Evolutionary conservation across 1,140 invertebrate species (phyloP).

Genomic region (Anoplolepis gracilipes): DNA sequence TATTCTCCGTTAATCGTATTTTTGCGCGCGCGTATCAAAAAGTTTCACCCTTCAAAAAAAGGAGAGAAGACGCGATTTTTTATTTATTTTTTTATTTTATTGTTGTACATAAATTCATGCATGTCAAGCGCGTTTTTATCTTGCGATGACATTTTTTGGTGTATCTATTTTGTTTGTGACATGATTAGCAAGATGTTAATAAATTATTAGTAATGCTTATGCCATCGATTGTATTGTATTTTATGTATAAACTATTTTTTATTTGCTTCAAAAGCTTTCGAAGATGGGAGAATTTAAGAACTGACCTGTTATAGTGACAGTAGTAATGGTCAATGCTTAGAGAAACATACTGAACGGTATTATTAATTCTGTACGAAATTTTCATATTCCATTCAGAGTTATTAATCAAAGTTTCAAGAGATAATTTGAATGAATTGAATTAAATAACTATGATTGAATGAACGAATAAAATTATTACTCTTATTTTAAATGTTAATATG

Average conservation of each 20-base stretch:
- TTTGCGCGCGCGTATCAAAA: constrained; percentile 23
- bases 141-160: neutral
- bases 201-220: neutral
- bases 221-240: neutral
- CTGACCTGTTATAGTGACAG: neutral
- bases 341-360: neutral
- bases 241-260: neutral
- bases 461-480: neutral
- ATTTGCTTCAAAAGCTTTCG: neutral
- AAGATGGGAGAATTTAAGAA: neutral
- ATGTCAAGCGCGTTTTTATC: neutral
- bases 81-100: neutral
- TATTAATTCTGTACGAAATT: neutral
- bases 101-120: neutral
- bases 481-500: neutral
- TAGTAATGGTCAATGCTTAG: neutral
- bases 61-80: neutral
- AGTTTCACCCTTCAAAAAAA: constrained; percentile 13
- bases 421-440: neutral
- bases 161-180: neutral
- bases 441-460: neutral
- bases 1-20: constrained; percentile 48
- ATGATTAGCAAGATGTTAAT: neutral
- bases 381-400: neutral
- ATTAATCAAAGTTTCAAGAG: neutral